Conservation (phyloP, 2,797 vertebrate species). For the Helicolenus hilgendorfi region DNA sequence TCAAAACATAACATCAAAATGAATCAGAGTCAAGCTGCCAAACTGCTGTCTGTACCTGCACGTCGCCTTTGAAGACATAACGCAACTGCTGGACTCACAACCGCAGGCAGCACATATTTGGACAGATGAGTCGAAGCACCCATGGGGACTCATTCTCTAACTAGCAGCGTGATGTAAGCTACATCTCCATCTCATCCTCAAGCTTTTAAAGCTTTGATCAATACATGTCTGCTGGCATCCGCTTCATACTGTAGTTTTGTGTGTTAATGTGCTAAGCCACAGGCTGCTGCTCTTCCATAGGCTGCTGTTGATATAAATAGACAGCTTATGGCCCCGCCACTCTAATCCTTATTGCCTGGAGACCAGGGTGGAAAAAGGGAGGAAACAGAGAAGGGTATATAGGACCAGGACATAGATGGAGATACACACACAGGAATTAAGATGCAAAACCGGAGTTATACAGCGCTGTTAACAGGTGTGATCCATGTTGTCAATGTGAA, state of each 20-base stretch:
- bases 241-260: slow-evolving; percentile 53
- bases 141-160: slow-evolving; percentile 34
- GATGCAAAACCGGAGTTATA: slow-evolving; percentile 22
- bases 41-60: slow-evolving; percentile 17
- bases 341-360: slow-evolving; percentile 76
- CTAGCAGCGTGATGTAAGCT: slow-evolving; percentile 49
- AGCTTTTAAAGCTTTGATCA: slow-evolving; percentile 63
- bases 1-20: slow-evolving; percentile 39
- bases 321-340: slow-evolving; percentile 59
- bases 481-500: slow-evolving; percentile 16
- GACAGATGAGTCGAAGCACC: slow-evolving; percentile 34
- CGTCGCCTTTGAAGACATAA: slow-evolving; percentile 37
- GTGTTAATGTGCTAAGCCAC: slow-evolving; percentile 83
- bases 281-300: slow-evolving; percentile 66
- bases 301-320: slow-evolving; percentile 83
- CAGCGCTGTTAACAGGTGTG: slow-evolving; percentile 49
- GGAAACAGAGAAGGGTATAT: slow-evolving; percentile 29
- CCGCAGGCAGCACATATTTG: slow-evolving; percentile 24
- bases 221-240: slow-evolving; percentile 40
- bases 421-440: slow-evolving; percentile 28
- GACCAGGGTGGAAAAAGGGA: slow-evolving; percentile 70
- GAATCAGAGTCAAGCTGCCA: slow-evolving; percentile 44
- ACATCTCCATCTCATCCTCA: slow-evolving; percentile 43
- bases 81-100: slow-evolving; percentile 35
- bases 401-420: slow-evolving; percentile 5